Percentiles rank a stretch among this genome's conserved stretches.
These are phyloP conservation scores for Decapterus maruadsi DNA, from an alignment of 2,797 vertebrate species.

Conservation along the genomic window DNA sequence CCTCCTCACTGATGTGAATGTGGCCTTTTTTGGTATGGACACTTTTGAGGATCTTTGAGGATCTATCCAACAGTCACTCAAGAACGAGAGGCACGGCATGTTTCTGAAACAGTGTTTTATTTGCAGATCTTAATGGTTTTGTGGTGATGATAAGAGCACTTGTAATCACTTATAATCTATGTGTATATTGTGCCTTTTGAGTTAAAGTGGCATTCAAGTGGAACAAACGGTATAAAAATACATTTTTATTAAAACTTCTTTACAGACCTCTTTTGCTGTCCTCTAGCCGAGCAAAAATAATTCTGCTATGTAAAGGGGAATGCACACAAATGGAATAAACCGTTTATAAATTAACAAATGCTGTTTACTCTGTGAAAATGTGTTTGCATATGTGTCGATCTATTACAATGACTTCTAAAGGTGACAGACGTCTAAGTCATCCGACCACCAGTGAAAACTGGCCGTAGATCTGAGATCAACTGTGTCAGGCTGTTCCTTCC, in stretches of 20 bases:
- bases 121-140: constrained; percentile 20
- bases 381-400: constrained; percentile 10
- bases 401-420: constrained; percentile 1
- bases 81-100: neutral
- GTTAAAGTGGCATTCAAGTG: constrained; percentile 38
- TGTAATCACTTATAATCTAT: neutral
- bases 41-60: constrained; percentile 1
- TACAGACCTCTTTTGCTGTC: constrained; percentile 27
- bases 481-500: neutral
- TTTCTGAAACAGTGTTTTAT: constrained; percentile 19
- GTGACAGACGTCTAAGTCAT: neutral
- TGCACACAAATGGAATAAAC: constrained; percentile 50
- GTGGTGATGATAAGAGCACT: constrained; percentile 10
- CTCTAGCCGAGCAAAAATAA: constrained; percentile 41
- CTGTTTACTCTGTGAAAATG: constrained; percentile 15
- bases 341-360: constrained; percentile 24
- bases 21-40: constrained; percentile 75
- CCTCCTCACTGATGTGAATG: constrained; percentile 50
- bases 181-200: constrained; percentile 52
- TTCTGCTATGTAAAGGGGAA: constrained; percentile 12
- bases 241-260: constrained; percentile 60
- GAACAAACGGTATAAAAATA: constrained; percentile 62
- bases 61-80: constrained; percentile 14
- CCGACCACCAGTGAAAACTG: neutral
- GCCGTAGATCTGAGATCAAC: constrained; percentile 6